Base-by-base conservation (phyloP, 2,888 invertebrate species). In the Dryocosmus kuriphilus region DNA sequence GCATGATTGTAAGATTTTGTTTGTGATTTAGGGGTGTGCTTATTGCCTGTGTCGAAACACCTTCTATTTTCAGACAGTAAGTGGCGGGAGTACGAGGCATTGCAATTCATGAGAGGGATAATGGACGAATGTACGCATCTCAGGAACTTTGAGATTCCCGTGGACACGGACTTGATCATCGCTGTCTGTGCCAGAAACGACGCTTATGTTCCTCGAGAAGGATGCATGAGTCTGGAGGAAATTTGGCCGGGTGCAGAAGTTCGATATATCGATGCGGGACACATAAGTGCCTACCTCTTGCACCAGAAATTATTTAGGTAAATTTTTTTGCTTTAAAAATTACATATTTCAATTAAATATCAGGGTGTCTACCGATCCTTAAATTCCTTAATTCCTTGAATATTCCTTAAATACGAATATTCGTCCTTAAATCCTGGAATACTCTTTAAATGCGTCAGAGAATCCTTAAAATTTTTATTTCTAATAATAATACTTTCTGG, bases 71-170 rank as follows among this genome's bases (percentile, higher is more conserved):
- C 86, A 79, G 86, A 87, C 77, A 80, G 83, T 76, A 95, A 95
- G 85, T 95, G 94, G 94, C 94, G 95, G 83, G 95, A 96, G 90
- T 94, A 94, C 85, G 97, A 97, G 91, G 96, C 97, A 0, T 86
- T 97, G 76, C 96, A 97, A 92, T 98, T 99, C 89, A 99, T 99
- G 99, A 93, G 97, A 73, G 98, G 98, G 0, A 95, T 99, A 85
- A 99, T 99, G 99, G 99, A 99, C 89, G 98, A 99, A 91, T 99
- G 98, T 90, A 99, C 99, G 0, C 98, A 99, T 92, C 93, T 99
- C 60, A 97, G 95, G 83, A 98, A 99, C 92, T 99, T 98, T 89
- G 96, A 97, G 2, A 93, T 95, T 22, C 97, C 97, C 0, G 95
- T 95, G 74, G 99, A 99, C 89, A 97, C 98, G 0, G 95, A 96